phyloP scores from a whole-genome alignment of 2,888 invertebrate genomes.

The Rotaria magnacalcarata region DNA sequence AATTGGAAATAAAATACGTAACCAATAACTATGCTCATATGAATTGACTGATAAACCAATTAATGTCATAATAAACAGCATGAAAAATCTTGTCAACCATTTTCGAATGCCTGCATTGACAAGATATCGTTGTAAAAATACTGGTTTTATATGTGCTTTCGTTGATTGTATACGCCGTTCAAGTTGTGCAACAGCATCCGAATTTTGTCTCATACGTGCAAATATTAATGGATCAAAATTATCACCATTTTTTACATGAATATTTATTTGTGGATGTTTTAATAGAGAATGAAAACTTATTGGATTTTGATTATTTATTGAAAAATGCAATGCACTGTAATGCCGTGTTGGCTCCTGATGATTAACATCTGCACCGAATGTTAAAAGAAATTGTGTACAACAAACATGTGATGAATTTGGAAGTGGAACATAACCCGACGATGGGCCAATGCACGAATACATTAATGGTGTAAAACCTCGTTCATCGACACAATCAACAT shows the following conservation, averaged over 20 bases:
- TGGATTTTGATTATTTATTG: background rate
- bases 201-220: background rate
- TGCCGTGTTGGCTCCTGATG: background rate
- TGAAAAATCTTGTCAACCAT: background rate
- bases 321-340: background rate
- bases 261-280: background rate
- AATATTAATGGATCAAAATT: background rate
- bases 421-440: background rate
- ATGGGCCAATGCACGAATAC: background rate
- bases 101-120: background rate
- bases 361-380: slow-evolving; percentile 28
- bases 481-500: slow-evolving; percentile 2
- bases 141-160: background rate
- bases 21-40: background rate
- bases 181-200: background rate
- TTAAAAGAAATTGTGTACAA: background rate
- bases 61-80: background rate
- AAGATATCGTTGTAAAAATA: background rate
- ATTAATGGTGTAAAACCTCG: slow-evolving; percentile 17
- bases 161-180: background rate
- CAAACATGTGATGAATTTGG: background rate
- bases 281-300: background rate
- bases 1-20: background rate
- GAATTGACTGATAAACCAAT: background rate
- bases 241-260: background rate